Evolutionary conservation across 1,140 invertebrate species (phyloP).

Genomic region (Tigriopus japonicus): DNA sequence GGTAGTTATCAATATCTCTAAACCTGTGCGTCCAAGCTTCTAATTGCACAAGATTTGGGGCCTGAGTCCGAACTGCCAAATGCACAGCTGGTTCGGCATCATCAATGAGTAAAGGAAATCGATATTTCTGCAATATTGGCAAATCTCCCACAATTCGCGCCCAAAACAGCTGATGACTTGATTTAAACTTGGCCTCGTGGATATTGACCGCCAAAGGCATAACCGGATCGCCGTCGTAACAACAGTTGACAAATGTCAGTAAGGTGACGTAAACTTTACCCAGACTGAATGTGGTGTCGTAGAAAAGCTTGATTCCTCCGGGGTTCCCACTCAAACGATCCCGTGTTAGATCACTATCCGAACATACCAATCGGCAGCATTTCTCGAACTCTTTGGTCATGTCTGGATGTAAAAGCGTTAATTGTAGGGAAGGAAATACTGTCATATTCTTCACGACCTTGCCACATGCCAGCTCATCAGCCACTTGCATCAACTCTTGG

Average conservation of each 20-base stretch:
- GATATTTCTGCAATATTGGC: constrained; percentile 7
- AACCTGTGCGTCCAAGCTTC: constrained; percentile 13
- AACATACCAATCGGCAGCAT: constrained; percentile 1
- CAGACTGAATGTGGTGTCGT: constrained; percentile 3
- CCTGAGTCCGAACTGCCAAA: constrained; percentile 8
- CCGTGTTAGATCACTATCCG: background rate
- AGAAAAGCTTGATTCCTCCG: constrained; percentile 8
- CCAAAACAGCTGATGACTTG: constrained; percentile 13
- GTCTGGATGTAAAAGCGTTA: constrained; percentile 13
- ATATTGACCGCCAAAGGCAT: constrained; percentile 14
- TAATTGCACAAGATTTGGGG: constrained; percentile 12
- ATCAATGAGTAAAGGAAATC: constrained; percentile 12
- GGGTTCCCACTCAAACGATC: background rate
- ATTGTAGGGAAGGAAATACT: constrained; percentile 13
- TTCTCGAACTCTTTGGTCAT: constrained; percentile 11
- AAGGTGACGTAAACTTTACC: constrained; percentile 3
- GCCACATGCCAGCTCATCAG: constrained; percentile 7
- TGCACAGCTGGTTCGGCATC: constrained; percentile 12
- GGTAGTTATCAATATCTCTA: constrained; percentile 8
- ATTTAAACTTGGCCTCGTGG: constrained; percentile 13
- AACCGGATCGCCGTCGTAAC: constrained; percentile 9
- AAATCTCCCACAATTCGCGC: constrained; percentile 11
- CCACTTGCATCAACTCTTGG: background rate
- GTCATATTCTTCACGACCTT: constrained; percentile 12
- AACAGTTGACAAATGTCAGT: constrained; percentile 5